These are phyloP conservation scores for Acanthiza pusilla DNA, from an alignment of 2,797 vertebrate species.

Conservation along the genomic window DNA sequence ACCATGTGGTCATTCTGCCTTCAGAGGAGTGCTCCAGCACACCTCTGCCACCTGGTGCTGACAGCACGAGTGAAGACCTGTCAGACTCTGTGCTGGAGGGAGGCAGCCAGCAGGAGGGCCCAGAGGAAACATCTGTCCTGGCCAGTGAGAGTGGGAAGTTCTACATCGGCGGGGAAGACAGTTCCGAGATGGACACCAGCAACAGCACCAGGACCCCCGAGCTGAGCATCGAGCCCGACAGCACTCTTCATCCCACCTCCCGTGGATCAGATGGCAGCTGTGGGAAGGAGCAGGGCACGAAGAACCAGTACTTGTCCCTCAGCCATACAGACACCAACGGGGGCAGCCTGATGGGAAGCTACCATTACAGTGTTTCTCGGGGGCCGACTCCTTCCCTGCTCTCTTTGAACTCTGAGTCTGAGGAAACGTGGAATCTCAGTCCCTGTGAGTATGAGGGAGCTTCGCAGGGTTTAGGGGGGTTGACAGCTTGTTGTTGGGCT, in stretches of 20 bases:
- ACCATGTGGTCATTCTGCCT: conserved; percentile 86
- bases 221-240: background rate
- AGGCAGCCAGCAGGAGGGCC: conserved; percentile 37
- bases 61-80: conserved; percentile 21
- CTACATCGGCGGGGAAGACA: conserved; percentile 32
- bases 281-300: background rate
- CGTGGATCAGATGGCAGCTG: background rate
- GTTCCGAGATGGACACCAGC: conserved; percentile 26
- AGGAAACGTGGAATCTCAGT: conserved; percentile 52
- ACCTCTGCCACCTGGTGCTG: background rate
- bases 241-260: background rate
- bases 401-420: background rate
- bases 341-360: conserved; percentile 58
- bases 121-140: background rate
- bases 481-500: background rate
- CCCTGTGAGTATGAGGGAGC: conserved; percentile 55
- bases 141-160: background rate
- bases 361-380: background rate
- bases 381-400: conserved; percentile 33
- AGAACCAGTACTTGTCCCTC: conserved; percentile 13
- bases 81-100: conserved; percentile 41
- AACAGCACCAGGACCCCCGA: conserved; percentile 8
- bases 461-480: background rate
- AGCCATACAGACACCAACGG: conserved; percentile 6
- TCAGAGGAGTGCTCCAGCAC: conserved; percentile 13